Base-by-base conservation (phyloP, 2,797 vertebrate genomes). In the Pteropus rufus region DNA sequence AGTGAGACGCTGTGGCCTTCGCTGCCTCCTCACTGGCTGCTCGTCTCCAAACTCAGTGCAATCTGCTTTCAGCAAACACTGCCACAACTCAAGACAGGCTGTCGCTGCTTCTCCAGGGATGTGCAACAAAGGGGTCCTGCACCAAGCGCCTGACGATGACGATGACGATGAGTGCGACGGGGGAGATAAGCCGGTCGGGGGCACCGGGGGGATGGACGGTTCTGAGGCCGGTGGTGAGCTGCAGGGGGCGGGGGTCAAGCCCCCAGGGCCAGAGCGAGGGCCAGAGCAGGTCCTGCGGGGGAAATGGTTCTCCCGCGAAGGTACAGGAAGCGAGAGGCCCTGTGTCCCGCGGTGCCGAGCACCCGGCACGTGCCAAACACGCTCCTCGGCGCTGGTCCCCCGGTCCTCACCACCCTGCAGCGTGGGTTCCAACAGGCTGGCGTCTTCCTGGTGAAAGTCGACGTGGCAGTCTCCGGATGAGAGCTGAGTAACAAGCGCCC, bases 171-270 rank as follows among this genome's bases (percentile, higher is more conserved):
- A 41, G n/a, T 1, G 0, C 11, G 75, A 44, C 14, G 49, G 24
- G 11, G 52, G 62, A 26, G 24, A 75, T 49, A 52, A 81, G 77
- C 60, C 7, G 15, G 26, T 31, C 69, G 41, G 34, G 19, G 69
- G 14, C 12, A 29, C 5, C 0, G 69, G 24, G 31, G 85, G 49
- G 31, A n/a, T 3, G 3, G 0, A 23, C 0, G 0, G 62, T 34
- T 36, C 31, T 54, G 10, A 79, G 26, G 62, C 16, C 18, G n/a
- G 31, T 0, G 16, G 77, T 0, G 7, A 49, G 62, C 41, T 67
- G 69, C 44, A 46, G 41, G 44, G 44, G 44, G 2, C 44, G 3
- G 11, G 44, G 44, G 44, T 46, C 44, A 12, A 46, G 44, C 44
- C 41, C 9, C 41, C 41, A 41, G 41, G 41, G 41, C 41, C 41